A percentile compares a stretch with the other conserved stretches of the same genome.
Conservation (phyloP, 2,888 invertebrate genomes). For the Torymus auratus region DNA sequence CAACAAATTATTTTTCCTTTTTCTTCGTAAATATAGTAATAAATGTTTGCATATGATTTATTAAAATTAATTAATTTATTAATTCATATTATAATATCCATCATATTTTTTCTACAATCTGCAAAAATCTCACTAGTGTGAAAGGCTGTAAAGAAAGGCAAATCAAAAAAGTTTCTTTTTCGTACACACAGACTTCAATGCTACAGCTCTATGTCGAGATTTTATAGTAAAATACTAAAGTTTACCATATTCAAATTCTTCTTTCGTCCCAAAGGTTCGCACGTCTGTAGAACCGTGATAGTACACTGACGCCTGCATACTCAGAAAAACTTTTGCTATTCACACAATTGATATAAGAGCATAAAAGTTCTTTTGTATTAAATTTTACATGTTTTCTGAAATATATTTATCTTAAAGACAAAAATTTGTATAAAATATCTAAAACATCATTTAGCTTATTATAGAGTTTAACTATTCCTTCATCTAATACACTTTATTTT, state of each 20-base stretch:
- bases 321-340: no score
- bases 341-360: neutral
- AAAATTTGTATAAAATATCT: neutral
- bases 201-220: neutral
- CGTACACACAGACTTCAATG: neutral
- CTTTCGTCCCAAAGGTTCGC: neutral
- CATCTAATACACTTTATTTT: no score
- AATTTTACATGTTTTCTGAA: slow-evolving; percentile 1
- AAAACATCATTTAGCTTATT: neutral
- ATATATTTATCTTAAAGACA: neutral
- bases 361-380: slow-evolving; percentile 1
- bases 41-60: neutral
- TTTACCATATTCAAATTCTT: slow-evolving; percentile 2
- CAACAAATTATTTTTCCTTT: neutral
- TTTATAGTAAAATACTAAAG: neutral
- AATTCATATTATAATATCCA: neutral
- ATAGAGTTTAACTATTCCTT: neutral
- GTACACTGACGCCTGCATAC: no score
- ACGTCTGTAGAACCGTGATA: no score
- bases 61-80: slow-evolving; percentile 28
- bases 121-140: neutral
- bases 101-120: neutral
- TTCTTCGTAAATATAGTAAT: neutral
- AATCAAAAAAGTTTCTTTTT: neutral
- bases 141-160: neutral